phyloP scores from a whole-genome alignment of 1,140 invertebrate species.

The Procambarus virginalis region DNA sequence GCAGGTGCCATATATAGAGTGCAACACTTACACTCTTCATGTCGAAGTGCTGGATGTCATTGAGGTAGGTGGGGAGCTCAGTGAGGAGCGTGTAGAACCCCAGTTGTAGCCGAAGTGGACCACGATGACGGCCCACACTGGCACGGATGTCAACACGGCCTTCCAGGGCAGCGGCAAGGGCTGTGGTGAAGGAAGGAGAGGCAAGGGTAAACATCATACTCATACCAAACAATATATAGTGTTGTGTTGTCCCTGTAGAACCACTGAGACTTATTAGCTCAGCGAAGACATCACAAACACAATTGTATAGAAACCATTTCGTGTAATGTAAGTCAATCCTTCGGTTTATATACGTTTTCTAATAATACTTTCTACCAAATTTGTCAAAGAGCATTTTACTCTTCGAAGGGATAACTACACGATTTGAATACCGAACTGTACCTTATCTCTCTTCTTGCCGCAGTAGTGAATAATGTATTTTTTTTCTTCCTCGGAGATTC shows the following conservation, averaged over 20 bases:
- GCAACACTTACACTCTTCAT: conserved; percentile 25
- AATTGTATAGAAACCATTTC: no score
- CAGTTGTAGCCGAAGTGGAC: conserved; percentile 14
- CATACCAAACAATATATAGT: no score
- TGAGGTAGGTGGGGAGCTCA: conserved; percentile 30
- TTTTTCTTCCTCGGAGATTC: conserved; percentile 86
- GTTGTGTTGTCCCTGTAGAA: no score
- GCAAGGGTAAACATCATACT: no score
- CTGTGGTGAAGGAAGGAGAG: background rate
- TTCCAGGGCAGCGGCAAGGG: conserved; percentile 20
- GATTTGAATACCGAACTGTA: background rate
- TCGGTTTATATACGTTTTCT: no score
- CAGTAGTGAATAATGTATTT: conserved; percentile 48
- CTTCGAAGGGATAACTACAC: no score
- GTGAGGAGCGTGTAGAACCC: conserved; percentile 39
- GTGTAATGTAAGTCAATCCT: no score
- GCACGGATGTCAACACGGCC: background rate
- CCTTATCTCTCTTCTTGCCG: conserved; percentile 7
- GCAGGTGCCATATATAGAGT: no score
- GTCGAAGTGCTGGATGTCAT: conserved; percentile 43
- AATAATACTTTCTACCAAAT: no score
- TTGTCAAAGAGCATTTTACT: no score
- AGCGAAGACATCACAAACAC: no score
- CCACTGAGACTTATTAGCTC: no score
- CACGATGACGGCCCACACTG: conserved; percentile 13